These are phyloP conservation scores for Drosophila ambigua DNA, from an alignment of 1,140 invertebrate species.

Conservation along the genomic window DNA sequence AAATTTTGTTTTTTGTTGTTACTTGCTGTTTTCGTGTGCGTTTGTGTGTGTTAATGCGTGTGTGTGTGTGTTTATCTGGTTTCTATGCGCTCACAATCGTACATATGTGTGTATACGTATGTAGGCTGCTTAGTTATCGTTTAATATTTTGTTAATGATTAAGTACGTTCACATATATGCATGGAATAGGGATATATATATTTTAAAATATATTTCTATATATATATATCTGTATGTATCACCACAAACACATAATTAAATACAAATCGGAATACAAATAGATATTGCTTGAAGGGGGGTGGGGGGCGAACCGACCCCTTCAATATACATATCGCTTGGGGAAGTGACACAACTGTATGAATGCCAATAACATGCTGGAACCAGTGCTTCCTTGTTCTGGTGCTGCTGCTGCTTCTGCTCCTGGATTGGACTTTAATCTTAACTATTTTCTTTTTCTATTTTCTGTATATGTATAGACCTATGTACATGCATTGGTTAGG, in stretches of 20 bases:
- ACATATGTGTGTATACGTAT: constrained; percentile 12
- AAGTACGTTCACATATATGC: constrained; percentile 49
- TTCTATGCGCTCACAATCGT: constrained; percentile 61
- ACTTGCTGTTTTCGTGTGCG: constrained; percentile 22
- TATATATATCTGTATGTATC: constrained; percentile 66
- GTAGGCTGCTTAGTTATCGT: constrained; percentile 49
- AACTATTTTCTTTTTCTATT: constrained; percentile 8
- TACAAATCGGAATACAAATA: constrained; percentile 65
- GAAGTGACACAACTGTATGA: constrained; percentile 57
- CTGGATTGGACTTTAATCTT: constrained; percentile 3
- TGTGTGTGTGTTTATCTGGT: constrained; percentile 24
- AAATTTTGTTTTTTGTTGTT: constrained; percentile 21
- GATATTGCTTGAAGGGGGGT: constrained; percentile 38
- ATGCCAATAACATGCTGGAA: constrained; percentile 53
- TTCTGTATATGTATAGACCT: constrained; percentile 25
- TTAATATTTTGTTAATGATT: constrained; percentile 66
- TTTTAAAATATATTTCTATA: constrained; percentile 67
- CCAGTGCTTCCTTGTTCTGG: not conserved
- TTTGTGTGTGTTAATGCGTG: constrained; percentile 23
- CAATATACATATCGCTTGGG: constrained; percentile 19
- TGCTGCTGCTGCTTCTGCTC: not conserved
- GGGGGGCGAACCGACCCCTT: no score
- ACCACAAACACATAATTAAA: constrained; percentile 68
- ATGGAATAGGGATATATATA: constrained; percentile 45
- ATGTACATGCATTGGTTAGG: constrained; percentile 41